Evolutionary conservation across 2,797 vertebrate genomes (phyloP), one percentile per base, ranked within the genome.

Genomic region (Enteromius viviparus): DNA sequence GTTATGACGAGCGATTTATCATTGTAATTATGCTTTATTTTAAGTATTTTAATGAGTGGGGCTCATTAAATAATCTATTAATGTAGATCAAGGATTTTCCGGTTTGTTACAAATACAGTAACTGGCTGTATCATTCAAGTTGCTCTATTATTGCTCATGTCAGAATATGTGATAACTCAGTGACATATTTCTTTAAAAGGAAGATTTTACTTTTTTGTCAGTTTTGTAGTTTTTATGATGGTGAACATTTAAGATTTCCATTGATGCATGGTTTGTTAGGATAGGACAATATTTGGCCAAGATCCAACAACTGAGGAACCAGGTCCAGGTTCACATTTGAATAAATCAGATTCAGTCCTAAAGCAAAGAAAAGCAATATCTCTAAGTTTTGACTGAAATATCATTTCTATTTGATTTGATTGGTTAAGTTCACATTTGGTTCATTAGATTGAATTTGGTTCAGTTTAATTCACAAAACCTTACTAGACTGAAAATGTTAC

Each of bases 31-130:
- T 26, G 4, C 2, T 29, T 15, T 40, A 37, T 53, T 75, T 65
- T 17, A 53, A 37, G 60, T 34, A 3, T 75, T 81, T 72, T 58
- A 75, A 81, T 53, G 2, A 66, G n/a, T n/a, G n/a, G 17, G 47
- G 45, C 60, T 76, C 45, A 81, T 45, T 12, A 14, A 72, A 62
- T 51, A 0, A 1, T 32, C 21, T 21, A 21, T 12, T 66, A 3
- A 26, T 65, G 29, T 49, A 51, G 12, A 75, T 82, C n/a, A 15
- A 71, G 34, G 66, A 66, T 51, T 10, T 29, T 9, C 21, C 5
- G 0, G 15, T 69, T 32, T 80, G 19, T 80, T 17, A 32, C 34
- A 8, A 65, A 51, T 66, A 49, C 26, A 26, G 26, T 26, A 32
- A 51, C 19, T 66, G 37, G 17, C 10, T 2, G 0, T 60, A 60